phyloP scores from a whole-genome alignment of 2,888 invertebrate genomes.

The Carabus problematicus region DNA sequence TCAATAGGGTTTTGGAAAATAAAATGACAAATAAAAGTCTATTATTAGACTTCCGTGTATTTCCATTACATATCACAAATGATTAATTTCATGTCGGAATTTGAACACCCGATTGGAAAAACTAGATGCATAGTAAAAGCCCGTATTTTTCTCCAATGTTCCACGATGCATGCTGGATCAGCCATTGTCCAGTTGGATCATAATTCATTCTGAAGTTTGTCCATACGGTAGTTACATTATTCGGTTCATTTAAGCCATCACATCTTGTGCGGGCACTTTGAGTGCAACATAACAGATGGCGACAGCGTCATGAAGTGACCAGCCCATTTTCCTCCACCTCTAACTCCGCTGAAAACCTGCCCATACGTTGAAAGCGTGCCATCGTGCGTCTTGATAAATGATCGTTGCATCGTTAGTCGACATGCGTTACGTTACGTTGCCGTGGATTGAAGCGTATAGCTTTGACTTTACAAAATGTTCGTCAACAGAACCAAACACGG shows the following conservation, averaged over 20 bases:
- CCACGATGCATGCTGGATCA: too few relatives aligned
- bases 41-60: too few relatives aligned
- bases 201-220: conserved; percentile 5
- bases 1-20: too few relatives aligned
- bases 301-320: conserved; percentile 5
- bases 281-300: conserved; percentile 11
- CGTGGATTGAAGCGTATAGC: not conserved
- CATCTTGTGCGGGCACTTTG: conserved; percentile 6
- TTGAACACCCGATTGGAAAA: too few relatives aligned
- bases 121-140: too few relatives aligned
- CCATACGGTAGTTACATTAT: conserved; percentile 7
- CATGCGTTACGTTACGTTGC: too few relatives aligned
- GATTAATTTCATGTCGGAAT: too few relatives aligned
- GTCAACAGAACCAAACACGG: not conserved
- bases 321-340: not conserved
- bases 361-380: too few relatives aligned
- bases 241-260: conserved; percentile 11
- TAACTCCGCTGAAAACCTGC: too few relatives aligned
- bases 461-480: conserved; percentile 6
- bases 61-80: too few relatives aligned
- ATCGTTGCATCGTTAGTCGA: not conserved
- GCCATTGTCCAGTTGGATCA: not conserved
- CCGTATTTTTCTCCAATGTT: too few relatives aligned
- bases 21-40: too few relatives aligned
- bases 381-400: conserved; percentile 3